These are phyloP conservation scores for Hestina assimilis DNA, from an alignment of 1,140 invertebrate genomes.

Conservation along the genomic window DNA sequence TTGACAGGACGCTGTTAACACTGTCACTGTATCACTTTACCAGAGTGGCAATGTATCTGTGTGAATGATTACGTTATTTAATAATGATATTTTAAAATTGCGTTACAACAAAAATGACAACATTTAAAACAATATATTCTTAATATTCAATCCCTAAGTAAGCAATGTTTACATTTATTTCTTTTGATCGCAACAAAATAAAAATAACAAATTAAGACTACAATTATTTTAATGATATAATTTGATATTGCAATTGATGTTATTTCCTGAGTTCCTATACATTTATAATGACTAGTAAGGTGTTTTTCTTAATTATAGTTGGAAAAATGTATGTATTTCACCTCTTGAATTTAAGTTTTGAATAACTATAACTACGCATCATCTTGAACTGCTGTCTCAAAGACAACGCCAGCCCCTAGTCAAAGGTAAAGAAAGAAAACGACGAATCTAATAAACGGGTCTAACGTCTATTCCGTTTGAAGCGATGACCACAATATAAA, in stretches of 20 bases:
- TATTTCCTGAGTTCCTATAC: no score
- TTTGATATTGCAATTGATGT: no score
- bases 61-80: not conserved
- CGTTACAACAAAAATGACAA: not conserved
- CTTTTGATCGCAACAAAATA: no score
- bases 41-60: not conserved
- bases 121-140: not conserved
- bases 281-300: no score
- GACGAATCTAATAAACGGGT: conserved; percentile 71
- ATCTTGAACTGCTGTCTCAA: conserved; percentile 50
- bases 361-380: conserved; percentile 48
- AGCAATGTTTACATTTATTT: no score
- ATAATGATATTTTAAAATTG: not conserved
- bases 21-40: not conserved
- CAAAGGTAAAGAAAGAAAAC: conserved; percentile 73
- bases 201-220: no score
- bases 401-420: conserved; percentile 64
- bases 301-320: no score
- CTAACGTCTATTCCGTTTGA: conserved; percentile 68
- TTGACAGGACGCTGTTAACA: not conserved
- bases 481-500: conserved; percentile 44
- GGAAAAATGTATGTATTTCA: no score
- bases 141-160: not conserved
- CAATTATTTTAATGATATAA: no score
- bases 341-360: no score